Conservation (phyloP, 2,888 invertebrate species). For the Incurvaria masculella region DNA sequence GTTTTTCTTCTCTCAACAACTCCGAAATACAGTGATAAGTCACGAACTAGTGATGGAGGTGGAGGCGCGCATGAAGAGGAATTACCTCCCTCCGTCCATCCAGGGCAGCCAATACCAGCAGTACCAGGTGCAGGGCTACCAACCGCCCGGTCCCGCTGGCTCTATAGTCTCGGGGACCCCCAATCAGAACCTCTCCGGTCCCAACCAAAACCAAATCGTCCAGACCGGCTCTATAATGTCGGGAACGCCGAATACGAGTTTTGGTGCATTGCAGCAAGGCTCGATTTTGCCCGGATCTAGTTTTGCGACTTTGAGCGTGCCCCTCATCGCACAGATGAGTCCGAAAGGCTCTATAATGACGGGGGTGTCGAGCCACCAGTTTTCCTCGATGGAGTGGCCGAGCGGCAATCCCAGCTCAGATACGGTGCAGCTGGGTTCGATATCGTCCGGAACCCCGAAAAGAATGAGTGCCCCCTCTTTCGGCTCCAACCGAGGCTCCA, state of each 20-base stretch:
- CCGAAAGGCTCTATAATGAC: too few relatives aligned
- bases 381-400: constrained; percentile 14
- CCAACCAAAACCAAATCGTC: constrained; percentile 22
- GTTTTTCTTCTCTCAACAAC: constrained; percentile 16
- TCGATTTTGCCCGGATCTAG: constrained; percentile 16
- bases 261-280: constrained; percentile 13
- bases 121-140: constrained; percentile 29
- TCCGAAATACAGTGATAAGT: constrained; percentile 68
- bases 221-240: constrained; percentile 21
- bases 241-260: constrained; percentile 12
- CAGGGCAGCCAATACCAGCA: constrained; percentile 44
- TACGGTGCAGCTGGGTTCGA: not conserved
- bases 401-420: not conserved
- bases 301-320: constrained; percentile 8
- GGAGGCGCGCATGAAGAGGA: constrained; percentile 82
- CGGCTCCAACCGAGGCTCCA: constrained; percentile 19
- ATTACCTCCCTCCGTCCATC: constrained; percentile 74
- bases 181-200: constrained; percentile 16
- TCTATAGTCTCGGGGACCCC: constrained; percentile 27
- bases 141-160: constrained; percentile 26
- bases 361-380: too few relatives aligned
- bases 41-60: constrained; percentile 87
- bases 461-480: not conserved
- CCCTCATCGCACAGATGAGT: constrained; percentile 8
- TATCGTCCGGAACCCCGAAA: not conserved